phyloP scores from a whole-genome alignment of 2,113 vertebrate genomes.

The Maccullochella peelii region DNA sequence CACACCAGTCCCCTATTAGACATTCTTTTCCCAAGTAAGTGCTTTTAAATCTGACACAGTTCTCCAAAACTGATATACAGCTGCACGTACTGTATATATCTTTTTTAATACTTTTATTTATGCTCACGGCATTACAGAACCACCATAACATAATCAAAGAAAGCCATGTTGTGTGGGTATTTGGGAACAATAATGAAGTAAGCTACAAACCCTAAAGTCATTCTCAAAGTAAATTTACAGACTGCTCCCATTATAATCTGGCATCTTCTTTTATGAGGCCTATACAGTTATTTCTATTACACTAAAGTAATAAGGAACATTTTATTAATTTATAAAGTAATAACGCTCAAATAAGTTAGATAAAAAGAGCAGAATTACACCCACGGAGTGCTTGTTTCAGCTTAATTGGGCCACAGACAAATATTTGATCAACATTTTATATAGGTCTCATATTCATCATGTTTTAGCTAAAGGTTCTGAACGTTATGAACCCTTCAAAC shows the following conservation, averaged over 20 bases:
- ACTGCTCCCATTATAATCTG: background rate
- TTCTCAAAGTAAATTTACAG: background rate
- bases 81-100: background rate
- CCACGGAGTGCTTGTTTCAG: background rate
- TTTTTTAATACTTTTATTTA: background rate
- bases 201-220: background rate
- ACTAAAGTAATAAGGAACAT: background rate
- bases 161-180: background rate
- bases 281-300: background rate
- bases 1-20: background rate
- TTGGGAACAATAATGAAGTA: constrained; percentile 1
- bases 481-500: background rate
- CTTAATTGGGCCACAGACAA: background rate
- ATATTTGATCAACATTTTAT: constrained; percentile 4
- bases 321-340: background rate
- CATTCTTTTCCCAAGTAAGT: background rate
- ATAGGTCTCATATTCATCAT: background rate
- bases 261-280: background rate
- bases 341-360: background rate
- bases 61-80: background rate
- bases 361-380: background rate
- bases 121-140: background rate
- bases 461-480: background rate
- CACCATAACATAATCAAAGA: background rate
- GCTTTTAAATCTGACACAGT: background rate